Evolutionary conservation across 2,888 invertebrate species (phyloP).

Genomic region (Cetonia aurata): DNA sequence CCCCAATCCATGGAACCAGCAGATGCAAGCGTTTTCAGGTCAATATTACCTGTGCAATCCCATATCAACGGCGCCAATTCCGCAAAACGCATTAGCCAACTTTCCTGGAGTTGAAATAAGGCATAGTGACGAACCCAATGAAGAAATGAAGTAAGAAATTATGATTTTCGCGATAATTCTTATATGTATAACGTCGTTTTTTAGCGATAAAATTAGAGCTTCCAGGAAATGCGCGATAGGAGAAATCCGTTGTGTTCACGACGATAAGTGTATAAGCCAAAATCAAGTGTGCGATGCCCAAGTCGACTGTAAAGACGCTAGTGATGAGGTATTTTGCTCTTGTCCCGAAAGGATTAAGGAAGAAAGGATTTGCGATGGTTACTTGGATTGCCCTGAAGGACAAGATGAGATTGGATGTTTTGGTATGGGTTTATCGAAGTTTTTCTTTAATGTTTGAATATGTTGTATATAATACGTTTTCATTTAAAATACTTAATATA

Average conservation of each 20-base stretch:
- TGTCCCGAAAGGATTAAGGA: constrained; percentile 72
- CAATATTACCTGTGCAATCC: constrained; percentile 64
- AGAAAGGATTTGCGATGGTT: constrained; percentile 77
- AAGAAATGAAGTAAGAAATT: constrained; percentile 28
- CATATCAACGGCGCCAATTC: constrained; percentile 52
- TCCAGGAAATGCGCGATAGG: constrained; percentile 58
- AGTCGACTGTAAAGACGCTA: constrained; percentile 81
- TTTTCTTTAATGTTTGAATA: not conserved
- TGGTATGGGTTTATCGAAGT: constrained; percentile 28
- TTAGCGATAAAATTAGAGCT: constrained; percentile 56
- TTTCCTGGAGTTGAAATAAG: constrained; percentile 61
- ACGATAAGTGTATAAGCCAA: constrained; percentile 69
- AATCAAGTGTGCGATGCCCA: constrained; percentile 81
- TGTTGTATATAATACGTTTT: no score
- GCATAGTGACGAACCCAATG: constrained; percentile 50
- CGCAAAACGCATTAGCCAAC: constrained; percentile 55
- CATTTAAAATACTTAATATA: constrained; percentile 1
- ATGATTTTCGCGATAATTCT: not conserved
- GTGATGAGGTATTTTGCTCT: constrained; percentile 82
- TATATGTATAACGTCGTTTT: constrained; percentile 19
- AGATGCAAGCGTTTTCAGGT: constrained; percentile 54
- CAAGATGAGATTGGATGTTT: constrained; percentile 80
- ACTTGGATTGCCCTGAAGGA: constrained; percentile 78
- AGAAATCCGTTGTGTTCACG: constrained; percentile 61
- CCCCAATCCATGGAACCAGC: constrained; percentile 28